Conservation (phyloP, 2,888 invertebrate species). For the Sipunculus nudus region DNA sequence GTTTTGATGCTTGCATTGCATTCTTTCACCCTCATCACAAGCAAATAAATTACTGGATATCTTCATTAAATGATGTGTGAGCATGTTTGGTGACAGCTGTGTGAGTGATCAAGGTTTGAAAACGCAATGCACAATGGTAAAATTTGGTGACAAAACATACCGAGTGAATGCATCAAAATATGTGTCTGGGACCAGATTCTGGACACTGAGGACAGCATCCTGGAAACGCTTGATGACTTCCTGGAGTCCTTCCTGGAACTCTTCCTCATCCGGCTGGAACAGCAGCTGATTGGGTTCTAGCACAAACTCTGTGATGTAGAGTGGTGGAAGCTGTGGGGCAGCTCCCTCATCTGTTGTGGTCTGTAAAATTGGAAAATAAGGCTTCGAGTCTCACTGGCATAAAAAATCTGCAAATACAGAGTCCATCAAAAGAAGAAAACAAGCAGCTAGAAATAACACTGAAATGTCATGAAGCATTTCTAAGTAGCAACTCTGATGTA, state of each 20-base stretch:
- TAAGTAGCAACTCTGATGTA: too few species aligned
- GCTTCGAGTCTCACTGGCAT: neutral
- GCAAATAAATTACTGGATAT: too few species aligned
- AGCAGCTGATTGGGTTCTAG: constrained; percentile 60
- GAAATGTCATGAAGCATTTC: too few species aligned
- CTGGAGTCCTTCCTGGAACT: constrained; percentile 72
- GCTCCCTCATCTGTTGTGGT: constrained; percentile 62
- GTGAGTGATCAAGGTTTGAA: too few species aligned
- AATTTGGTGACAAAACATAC: constrained; percentile 67
- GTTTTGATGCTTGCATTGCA: too few species aligned
- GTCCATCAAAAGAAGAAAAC: too few species aligned
- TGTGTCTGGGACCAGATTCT: constrained; percentile 78
- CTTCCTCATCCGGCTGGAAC: constrained; percentile 72
- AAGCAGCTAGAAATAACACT: too few species aligned
- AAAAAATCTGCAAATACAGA: too few species aligned
- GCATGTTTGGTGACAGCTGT: too few species aligned
- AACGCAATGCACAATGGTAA: too few species aligned
- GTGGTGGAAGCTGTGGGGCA: constrained; percentile 54
- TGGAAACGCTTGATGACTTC: constrained; percentile 71
- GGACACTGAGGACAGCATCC: constrained; percentile 76
- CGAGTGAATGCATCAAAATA: constrained; percentile 79
- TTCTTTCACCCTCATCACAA: too few species aligned
- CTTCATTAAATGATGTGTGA: too few species aligned
- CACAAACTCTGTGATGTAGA: constrained; percentile 64
- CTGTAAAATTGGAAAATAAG: constrained; percentile 7